Evolutionary conservation across 2,888 invertebrate genomes (phyloP), one percentile per base, ranked within the genome.

Genomic region (Leistus spinibarbis): DNA sequence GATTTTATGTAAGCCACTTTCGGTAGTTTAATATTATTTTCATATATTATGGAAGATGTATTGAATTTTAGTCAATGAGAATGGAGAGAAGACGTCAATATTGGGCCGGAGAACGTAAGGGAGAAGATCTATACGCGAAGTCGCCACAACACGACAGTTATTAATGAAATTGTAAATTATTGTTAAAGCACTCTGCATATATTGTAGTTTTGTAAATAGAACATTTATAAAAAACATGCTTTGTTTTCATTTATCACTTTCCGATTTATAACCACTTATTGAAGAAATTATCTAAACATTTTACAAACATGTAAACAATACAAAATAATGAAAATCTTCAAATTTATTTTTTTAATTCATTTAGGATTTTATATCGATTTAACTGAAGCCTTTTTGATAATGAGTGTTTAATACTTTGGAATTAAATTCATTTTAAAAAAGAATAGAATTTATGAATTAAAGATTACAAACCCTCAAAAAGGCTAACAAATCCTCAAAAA

Each of bases 21-120:
- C 2, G 63, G 3, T 16, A 62, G 62, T 67, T 53, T 77, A 66
- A 53, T 62, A 73, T n/a, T 69, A 73, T 66, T 76, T 63, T 22
- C 5, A 78, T 78, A 68, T 54, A 69, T 17, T 19, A 40, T 60
- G 23, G 53, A 27, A 66, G 64, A 67, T 54, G 77, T 62, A 81
- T 86, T n/a, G n/a, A n/a, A n/a, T n/a, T n/a, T 3, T 78, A 88
- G 84, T 89, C 89, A 16, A 92, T 94, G 91, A 83, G 87, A 53
- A 77, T 77, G 0, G 93, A 93, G 81, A 88, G 92, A 17, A 81
- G 87, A 0, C 87, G 88, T 63, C 92, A 93, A 82, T 89, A 89
- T 76, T 82, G 84, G 3, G 81, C 82, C 5, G 92, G 92, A 7
- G 90, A 90, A 81, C 86, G 89, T 67, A 87, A 82, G 3, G 87